phyloP scores from a whole-genome alignment of 2,888 invertebrate genomes.

The Trichogramma evanescens region DNA sequence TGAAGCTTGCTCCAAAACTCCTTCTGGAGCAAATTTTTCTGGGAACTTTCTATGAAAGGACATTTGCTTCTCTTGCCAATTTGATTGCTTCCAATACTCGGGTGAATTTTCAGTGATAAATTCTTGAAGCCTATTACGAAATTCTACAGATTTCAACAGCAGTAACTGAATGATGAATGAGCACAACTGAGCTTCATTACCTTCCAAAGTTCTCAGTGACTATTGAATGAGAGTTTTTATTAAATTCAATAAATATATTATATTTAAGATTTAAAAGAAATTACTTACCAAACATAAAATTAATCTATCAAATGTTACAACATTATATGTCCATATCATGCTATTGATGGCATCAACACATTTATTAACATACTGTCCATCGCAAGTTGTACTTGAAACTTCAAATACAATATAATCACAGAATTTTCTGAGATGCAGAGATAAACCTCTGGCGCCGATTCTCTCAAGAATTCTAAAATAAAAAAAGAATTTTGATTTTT shows the following conservation, averaged over 20 bases:
- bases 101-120: slow-evolving; percentile 94
- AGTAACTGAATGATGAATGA: slow-evolving; percentile 88
- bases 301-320: slow-evolving; percentile 88
- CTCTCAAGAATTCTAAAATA: slow-evolving; percentile 76
- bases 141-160: slow-evolving; percentile 77
- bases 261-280: background rate
- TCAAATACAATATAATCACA: slow-evolving; percentile 92
- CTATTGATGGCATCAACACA: slow-evolving; percentile 92
- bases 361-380: slow-evolving; percentile 85
- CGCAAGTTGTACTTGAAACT: slow-evolving; percentile 81
- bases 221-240: slow-evolving; percentile 35
- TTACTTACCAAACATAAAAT: slow-evolving; percentile 75
- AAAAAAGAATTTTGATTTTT: background rate
- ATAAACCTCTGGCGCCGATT: slow-evolving; percentile 84
- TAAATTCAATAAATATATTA: background rate
- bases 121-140: slow-evolving; percentile 82
- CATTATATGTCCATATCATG: slow-evolving; percentile 96
- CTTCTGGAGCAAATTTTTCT: slow-evolving; percentile 89
- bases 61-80: slow-evolving; percentile 94
- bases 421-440: slow-evolving; percentile 86
- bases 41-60: slow-evolving; percentile 90
- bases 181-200: slow-evolving; percentile 89
- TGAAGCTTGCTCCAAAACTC: slow-evolving; percentile 64
- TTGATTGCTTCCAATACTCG: slow-evolving; percentile 94
- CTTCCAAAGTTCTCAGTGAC: slow-evolving; percentile 84